phyloP scores from a whole-genome alignment of 2,888 invertebrate species.

The Pristionchus maxplancki region DNA sequence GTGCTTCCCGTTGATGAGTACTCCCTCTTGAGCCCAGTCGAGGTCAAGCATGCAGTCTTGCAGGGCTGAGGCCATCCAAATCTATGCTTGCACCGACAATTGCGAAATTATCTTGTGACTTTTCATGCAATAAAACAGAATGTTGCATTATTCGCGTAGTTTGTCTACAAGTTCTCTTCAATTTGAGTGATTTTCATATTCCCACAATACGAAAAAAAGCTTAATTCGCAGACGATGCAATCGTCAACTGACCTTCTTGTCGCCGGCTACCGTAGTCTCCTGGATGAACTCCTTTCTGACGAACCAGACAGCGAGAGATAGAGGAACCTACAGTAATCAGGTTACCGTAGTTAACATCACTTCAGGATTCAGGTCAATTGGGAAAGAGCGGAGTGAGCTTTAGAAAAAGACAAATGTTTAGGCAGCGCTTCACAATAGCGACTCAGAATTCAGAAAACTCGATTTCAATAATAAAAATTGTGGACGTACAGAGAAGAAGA shows the following conservation, averaged over 20 bases:
- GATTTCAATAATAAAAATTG: too few relatives aligned
- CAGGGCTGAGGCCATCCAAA: constrained; percentile 1
- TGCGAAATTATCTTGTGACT: too few relatives aligned
- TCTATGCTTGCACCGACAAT: too few relatives aligned
- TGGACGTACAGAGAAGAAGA: constrained; percentile 52
- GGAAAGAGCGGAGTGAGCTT: too few relatives aligned
- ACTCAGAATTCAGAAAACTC: too few relatives aligned
- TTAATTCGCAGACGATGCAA: background rate
- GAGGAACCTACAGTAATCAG: constrained; percentile 73
- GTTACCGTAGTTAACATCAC: background rate
- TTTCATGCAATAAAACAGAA: too few relatives aligned
- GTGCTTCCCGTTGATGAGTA: constrained; percentile 4
- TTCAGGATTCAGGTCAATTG: background rate
- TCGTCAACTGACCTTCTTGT: constrained; percentile 60
- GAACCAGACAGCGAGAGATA: constrained; percentile 75
- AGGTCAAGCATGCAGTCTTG: background rate
- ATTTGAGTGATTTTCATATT: background rate
- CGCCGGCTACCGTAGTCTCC: constrained; percentile 75
- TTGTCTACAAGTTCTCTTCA: too few relatives aligned
- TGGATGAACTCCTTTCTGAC: constrained; percentile 72
- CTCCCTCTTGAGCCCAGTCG: background rate
- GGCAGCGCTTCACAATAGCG: too few relatives aligned
- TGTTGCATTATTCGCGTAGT: too few relatives aligned
- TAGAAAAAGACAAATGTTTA: too few relatives aligned
- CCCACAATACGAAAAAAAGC: background rate